phyloP scores from a whole-genome alignment of 2,888 invertebrate genomes.

The Diploptera punctata region DNA sequence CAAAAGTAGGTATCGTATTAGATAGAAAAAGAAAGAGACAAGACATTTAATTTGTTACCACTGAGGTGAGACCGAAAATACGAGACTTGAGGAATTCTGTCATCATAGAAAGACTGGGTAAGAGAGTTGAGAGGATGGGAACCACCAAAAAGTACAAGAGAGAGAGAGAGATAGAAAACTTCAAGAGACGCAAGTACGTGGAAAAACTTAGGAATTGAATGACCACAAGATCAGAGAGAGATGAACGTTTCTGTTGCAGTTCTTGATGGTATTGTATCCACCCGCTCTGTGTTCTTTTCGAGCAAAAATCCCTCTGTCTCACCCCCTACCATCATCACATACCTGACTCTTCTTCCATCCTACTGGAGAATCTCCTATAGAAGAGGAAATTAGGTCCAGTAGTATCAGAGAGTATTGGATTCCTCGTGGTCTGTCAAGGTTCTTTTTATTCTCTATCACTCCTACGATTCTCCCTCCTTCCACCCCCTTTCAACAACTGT shows the following conservation, averaged over 20 bases:
- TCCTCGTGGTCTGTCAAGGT: slow-evolving; percentile 30
- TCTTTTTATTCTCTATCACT: slow-evolving; percentile 28
- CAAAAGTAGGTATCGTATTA: slow-evolving; percentile 8
- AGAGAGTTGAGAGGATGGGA: neutral
- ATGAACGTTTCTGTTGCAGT: neutral
- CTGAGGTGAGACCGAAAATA: slow-evolving; percentile 18
- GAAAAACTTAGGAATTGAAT: slow-evolving; percentile 3
- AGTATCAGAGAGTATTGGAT: slow-evolving; percentile 27
- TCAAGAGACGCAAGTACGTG: neutral
- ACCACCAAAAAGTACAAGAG: no score
- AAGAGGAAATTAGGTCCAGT: slow-evolving; percentile 30
- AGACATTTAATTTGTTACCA: slow-evolving; percentile 14
- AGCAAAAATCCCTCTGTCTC: neutral
- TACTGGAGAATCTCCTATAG: slow-evolving; percentile 12
- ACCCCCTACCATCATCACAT: slow-evolving; percentile 17
- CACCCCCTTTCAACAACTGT: neutral
- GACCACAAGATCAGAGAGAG: slow-evolving; percentile 17
- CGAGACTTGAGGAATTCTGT: slow-evolving; percentile 17
- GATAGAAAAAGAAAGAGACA: no score
- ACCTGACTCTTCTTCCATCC: slow-evolving; percentile 21
- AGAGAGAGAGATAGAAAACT: neutral
- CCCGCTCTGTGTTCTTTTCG: slow-evolving; percentile 13
- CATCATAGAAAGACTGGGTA: neutral
- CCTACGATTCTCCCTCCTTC: neutral
- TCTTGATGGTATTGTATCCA: slow-evolving; percentile 9